These are phyloP conservation scores for Augochlorella aurata DNA, from an alignment of 2,888 invertebrate species.

Conservation along the genomic window DNA sequence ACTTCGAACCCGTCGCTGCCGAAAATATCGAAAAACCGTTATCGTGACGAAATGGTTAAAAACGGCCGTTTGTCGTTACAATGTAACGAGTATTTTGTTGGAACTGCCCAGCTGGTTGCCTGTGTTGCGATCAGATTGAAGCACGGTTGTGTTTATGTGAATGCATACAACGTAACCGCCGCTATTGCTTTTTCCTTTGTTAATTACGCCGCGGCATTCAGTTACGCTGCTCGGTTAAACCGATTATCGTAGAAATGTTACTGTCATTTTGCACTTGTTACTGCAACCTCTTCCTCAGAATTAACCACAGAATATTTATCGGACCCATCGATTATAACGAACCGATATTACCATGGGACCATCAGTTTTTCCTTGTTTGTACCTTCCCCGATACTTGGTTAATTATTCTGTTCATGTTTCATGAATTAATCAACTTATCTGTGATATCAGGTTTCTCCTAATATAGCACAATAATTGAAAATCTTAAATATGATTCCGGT, in stretches of 20 bases:
- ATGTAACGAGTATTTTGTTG: conserved; percentile 59
- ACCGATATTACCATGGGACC: neutral
- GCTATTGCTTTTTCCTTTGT: conserved; percentile 60
- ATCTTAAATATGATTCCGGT: no score
- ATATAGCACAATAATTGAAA: no score
- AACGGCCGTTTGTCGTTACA: conserved; percentile 58
- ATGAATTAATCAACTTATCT: neutral
- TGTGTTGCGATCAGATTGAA: conserved; percentile 58
- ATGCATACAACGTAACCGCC: conserved; percentile 45
- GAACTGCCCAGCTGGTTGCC: conserved; percentile 18
- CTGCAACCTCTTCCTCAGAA: conserved; percentile 33
- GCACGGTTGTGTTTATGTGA: conserved; percentile 51
- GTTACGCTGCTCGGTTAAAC: conserved; percentile 50
- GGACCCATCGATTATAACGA: neutral
- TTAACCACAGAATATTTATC: conserved; percentile 42
- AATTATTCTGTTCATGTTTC: neutral
- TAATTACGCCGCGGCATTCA: conserved; percentile 51
- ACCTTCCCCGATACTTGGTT: neutral
- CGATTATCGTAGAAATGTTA: conserved; percentile 56
- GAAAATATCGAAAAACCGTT: conserved; percentile 60
- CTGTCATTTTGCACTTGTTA: conserved; percentile 46
- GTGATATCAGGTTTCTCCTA: neutral
- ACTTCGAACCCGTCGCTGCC: conserved; percentile 29
- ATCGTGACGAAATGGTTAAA: conserved; percentile 59
- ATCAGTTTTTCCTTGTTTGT: neutral